Evolutionary conservation across 1,140 invertebrate species (phyloP), one percentile per base, ranked within the genome.

Genomic region (Drosophila parvula): DNA sequence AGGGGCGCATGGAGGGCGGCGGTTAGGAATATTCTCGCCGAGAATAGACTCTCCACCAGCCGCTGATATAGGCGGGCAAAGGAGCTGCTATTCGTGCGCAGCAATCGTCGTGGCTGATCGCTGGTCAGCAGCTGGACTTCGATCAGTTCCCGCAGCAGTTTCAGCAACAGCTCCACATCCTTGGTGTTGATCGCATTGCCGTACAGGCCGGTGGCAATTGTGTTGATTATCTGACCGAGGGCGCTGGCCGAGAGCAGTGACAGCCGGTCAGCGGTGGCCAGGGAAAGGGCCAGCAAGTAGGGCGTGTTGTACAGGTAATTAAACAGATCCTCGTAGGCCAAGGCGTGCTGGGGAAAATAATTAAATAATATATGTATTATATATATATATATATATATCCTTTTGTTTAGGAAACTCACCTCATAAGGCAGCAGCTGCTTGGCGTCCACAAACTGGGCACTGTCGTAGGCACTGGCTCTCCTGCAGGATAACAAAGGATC

Each of bases 21-120:
- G 0, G 97, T 97, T 4, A 99, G 94, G 93, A 99, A 99, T 47
- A 99, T 94, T 80, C 98, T 96, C 1, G 97, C 96, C 7, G 97
- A 96, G 81, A 97, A 96, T 43, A 98, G 94, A n/a, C 96, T 96
- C 91, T 99, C 98, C 57, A 97, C 96, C 90, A 98, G 97, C 28
- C 96, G 94, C 14, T 96, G 96, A 93, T 98, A 99, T 27, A 99
- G 93, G n/a, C 95, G 94, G 30, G 96, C 95, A 90, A 99, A 98
- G 4, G 98, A 96, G 92, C 96, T 97, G 4, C 96, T 96, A 41
- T 96, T 96, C 57, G 97, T 95, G 27, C 97, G 94, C 10, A 99
- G 93, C 38, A 98, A 89, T 77, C 96, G 94, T 73, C 97, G 93
- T 0, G 98, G 98, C 93, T 98, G 97, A 65, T 96, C 96, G 60